Base-by-base conservation (phyloP, 2,113 vertebrate species). In the Archilochus colubris region DNA sequence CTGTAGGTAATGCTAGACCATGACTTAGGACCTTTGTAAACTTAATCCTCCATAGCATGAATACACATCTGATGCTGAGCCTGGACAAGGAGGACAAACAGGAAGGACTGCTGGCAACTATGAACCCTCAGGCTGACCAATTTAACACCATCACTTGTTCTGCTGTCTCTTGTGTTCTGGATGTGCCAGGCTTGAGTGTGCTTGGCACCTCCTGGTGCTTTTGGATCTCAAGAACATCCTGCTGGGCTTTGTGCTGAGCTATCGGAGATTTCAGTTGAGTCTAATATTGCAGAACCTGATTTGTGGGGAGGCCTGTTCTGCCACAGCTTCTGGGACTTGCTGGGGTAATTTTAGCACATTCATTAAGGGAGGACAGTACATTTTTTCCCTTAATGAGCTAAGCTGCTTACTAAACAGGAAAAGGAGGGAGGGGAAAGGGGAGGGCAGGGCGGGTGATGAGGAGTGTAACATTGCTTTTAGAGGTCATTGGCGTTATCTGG, bases 351-450 rank as follows among this genome's bases (percentile, higher is more conserved):
- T 91, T 90, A 94, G 82, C 66, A 58, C 36, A 27, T 91, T 95
- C n/a, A 36, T 95, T 75, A 94, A 89, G 76, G 53, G 55, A 94
- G 69, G 77, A 75, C 62, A 82, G 90, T 72, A 14, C 46, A 14
- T 81, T 90, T 95, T 94, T 89, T 64, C 58, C 58, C 72, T 57
- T 93, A 95, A 96, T 84, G 91, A 96, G 80, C 77, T 94, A 96
- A 94, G 88, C 72, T 96, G 91, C 89, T 95, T 94, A 88, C 78
- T 88, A 89, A 91, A 91, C 53, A 79, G 82, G 88, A 86, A 85
- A 66, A 25, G 19, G 27, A 78, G 27, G 48, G 48, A 89, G 33
- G 31, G 40, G 30, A 5, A 43, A 4, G 0, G 48, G 27, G 21
- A 68, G 59, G n/a, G 46, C 28, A 59, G 53, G 31, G 38, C 3